Evolutionary conservation across 2,113 vertebrate species (phyloP).

Genomic region (Picathartes gymnocephalus): DNA sequence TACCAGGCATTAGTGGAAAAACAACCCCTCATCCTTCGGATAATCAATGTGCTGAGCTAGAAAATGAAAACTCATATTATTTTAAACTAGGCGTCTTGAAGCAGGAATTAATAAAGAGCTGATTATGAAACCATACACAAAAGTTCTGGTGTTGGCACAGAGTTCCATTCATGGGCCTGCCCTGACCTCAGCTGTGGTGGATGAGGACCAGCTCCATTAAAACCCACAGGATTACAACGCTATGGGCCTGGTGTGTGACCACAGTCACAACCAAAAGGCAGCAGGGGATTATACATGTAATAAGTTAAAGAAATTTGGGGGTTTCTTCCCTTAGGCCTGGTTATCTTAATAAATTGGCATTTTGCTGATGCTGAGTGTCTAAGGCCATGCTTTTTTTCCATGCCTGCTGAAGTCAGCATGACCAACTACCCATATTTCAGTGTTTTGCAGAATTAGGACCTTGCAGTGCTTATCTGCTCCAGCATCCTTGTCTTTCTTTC

Average conservation of each 20-base stretch:
- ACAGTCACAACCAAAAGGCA: neutral
- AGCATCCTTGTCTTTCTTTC: neutral
- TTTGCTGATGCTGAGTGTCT: constrained; percentile 17
- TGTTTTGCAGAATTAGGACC: neutral
- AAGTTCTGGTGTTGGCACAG: neutral
- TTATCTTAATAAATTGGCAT: neutral
- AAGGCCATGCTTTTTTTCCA: neutral
- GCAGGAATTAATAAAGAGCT: constrained; percentile 1
- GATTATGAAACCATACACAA: neutral
- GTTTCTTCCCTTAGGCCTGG: neutral
- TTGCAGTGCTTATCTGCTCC: neutral
- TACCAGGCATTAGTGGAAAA: neutral
- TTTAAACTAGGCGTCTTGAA: neutral
- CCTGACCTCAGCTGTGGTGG: neutral
- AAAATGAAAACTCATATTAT: neutral
- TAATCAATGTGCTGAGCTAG: neutral
- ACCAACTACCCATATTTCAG: neutral
- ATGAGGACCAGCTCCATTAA: neutral
- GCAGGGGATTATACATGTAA: neutral
- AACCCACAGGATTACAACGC: neutral
- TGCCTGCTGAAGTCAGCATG: neutral
- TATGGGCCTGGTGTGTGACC: neutral
- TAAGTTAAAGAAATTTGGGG: neutral
- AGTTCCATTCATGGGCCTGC: neutral
- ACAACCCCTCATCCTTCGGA: neutral